Evolutionary conservation across 2,888 invertebrate species (phyloP).

Genomic region (Stenotaenia linearis): DNA sequence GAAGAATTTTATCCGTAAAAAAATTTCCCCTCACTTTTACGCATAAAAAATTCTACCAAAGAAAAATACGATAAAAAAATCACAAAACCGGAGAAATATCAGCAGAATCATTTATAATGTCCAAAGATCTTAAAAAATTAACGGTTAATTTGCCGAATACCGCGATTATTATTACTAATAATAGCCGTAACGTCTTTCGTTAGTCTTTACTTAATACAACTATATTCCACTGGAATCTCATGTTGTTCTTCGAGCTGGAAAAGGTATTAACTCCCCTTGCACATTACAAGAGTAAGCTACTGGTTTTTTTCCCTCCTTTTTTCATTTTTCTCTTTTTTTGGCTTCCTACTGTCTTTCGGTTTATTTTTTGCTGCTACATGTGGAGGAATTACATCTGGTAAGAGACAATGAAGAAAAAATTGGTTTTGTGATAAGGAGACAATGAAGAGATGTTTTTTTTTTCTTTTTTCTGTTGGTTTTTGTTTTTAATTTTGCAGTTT

Average conservation of each 20-base stretch:
- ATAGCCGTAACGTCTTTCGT: no score
- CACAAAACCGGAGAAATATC: no score
- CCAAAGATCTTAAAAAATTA: no score
- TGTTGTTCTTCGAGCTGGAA: neutral
- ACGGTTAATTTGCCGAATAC: no score
- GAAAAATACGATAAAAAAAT: no score
- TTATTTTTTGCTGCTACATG: neutral
- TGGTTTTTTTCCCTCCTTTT: neutral
- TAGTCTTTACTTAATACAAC: neutral
- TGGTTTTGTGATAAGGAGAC: neutral
- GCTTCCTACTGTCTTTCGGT: neutral
- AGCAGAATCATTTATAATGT: no score
- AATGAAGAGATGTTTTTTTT: neutral
- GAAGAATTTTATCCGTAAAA: no score
- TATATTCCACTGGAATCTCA: neutral
- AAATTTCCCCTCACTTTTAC: no score
- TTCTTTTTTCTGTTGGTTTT: neutral
- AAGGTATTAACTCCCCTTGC: conserved; percentile 6
- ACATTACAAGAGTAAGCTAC: conserved; percentile 11
- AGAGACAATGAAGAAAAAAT: conserved; percentile 3
- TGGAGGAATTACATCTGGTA: conserved; percentile 7
- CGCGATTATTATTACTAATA: no score
- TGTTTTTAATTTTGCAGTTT: no score
- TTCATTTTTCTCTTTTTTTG: neutral
- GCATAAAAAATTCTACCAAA: no score